phyloP scores from a whole-genome alignment of 2,797 vertebrate genomes.

The Halcyon leucocephala region DNA sequence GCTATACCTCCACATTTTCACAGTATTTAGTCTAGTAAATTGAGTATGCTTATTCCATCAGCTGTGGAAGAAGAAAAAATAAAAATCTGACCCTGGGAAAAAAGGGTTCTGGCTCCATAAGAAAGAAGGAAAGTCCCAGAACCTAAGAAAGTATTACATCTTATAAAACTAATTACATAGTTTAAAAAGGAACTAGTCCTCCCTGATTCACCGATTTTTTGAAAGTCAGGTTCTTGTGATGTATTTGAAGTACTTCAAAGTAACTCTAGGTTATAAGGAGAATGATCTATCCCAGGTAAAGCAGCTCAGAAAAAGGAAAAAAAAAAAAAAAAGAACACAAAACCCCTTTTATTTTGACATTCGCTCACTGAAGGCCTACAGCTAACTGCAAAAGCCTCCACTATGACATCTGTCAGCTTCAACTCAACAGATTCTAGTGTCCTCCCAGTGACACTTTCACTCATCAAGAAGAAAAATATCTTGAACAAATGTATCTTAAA shows the following conservation, averaged over 20 bases:
- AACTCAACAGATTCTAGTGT: not conserved
- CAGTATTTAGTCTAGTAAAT: not conserved
- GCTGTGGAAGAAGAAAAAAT: not conserved
- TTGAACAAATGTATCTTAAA: not conserved
- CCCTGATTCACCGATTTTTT: not conserved
- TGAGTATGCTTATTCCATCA: not conserved
- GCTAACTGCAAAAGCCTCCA: not conserved
- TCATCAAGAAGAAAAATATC: not conserved
- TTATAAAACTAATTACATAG: not conserved
- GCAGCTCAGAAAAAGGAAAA: not conserved
- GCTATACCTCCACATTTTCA: not conserved
- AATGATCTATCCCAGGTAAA: not conserved
- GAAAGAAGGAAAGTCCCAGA: not conserved
- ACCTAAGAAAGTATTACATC: not conserved
- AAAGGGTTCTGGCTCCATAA: not conserved
- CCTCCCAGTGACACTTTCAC: not conserved
- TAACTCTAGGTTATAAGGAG: not conserved
- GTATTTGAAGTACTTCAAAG: not conserved
- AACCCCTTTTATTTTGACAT: not conserved
- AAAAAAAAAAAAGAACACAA: not conserved
- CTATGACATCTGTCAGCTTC: not conserved
- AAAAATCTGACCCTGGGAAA: not conserved
- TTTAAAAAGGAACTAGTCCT: not conserved
- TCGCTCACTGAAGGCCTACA: not conserved
- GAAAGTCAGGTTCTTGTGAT: not conserved